Evolutionary conservation across 2,113 vertebrate species (phyloP).

Genomic region (Nycticebus coucang): DNA sequence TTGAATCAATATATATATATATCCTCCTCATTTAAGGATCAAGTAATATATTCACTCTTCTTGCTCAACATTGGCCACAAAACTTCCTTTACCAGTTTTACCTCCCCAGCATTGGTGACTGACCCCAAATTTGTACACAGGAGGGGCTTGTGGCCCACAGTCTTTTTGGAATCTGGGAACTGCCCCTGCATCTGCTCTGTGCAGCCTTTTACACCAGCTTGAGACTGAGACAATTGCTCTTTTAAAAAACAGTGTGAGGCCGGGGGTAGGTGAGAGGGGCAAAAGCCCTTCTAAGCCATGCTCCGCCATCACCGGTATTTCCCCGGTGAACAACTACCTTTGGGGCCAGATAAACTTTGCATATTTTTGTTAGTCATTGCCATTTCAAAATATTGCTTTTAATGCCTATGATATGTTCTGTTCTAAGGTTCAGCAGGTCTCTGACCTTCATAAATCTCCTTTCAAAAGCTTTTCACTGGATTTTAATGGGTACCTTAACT

Average conservation of each 20-base stretch:
- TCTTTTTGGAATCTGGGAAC: not conserved
- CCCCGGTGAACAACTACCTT: not conserved
- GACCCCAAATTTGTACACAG: not conserved
- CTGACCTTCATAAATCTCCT: not conserved
- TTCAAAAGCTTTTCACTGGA: not conserved
- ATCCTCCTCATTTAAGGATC: not conserved
- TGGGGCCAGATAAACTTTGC: not conserved
- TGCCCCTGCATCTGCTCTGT: not conserved
- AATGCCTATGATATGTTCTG: not conserved
- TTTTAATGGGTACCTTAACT: not conserved
- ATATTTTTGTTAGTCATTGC: not conserved
- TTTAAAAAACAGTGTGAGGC: not conserved
- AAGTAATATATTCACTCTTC: not conserved
- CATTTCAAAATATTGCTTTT: not conserved
- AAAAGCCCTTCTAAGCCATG: not conserved
- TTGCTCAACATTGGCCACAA: not conserved
- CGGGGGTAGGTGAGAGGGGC: no score
- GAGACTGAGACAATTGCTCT: not conserved
- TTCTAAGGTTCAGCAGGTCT: not conserved
- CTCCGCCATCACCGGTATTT: not conserved
- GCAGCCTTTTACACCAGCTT: not conserved
- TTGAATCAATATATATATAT: not conserved
- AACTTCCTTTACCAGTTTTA: not conserved
- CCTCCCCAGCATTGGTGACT: not conserved
- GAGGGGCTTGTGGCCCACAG: not conserved